These are phyloP conservation scores for Sialis lutaria DNA, from an alignment of 2,888 invertebrate genomes.

Conservation along the genomic window DNA sequence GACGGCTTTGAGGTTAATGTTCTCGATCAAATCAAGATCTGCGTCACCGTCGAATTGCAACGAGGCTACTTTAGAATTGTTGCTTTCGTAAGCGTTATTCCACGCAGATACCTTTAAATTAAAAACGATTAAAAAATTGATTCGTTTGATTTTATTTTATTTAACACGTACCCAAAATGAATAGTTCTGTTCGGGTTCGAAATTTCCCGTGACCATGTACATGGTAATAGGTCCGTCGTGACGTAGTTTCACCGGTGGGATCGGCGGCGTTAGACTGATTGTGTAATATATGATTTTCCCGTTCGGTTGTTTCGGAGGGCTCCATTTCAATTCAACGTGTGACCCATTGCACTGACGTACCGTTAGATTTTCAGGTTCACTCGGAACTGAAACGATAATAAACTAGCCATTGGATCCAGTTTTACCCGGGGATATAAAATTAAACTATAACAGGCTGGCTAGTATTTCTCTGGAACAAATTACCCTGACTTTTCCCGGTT, in stretches of 20 bases:
- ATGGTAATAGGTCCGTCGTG: slow-evolving; percentile 27
- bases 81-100: slow-evolving; percentile 41
- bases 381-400: slow-evolving; percentile 33
- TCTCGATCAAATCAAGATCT: slow-evolving; percentile 39
- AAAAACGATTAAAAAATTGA: slow-evolving; percentile 5
- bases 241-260: slow-evolving; percentile 33
- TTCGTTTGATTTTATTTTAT: not conserved
- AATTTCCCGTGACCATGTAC: slow-evolving; percentile 34
- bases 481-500: too few species aligned
- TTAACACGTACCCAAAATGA: slow-evolving; percentile 47
- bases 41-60: slow-evolving; percentile 46
- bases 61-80: slow-evolving; percentile 35
- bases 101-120: slow-evolving; percentile 40
- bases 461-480: too few species aligned
- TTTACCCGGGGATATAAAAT: too few species aligned
- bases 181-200: slow-evolving; percentile 39
- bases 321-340: slow-evolving; percentile 52
- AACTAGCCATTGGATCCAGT: too few species aligned
- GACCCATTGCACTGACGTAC: slow-evolving; percentile 45
- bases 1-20: slow-evolving; percentile 29
- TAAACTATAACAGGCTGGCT: too few species aligned
- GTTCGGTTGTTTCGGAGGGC: slow-evolving; percentile 40
- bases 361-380: slow-evolving; percentile 45
- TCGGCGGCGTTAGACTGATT: slow-evolving; percentile 44
- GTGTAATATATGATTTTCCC: slow-evolving; percentile 45